phyloP scores from a whole-genome alignment of 1,140 invertebrate species.

The Arctopsyche grandis region DNA sequence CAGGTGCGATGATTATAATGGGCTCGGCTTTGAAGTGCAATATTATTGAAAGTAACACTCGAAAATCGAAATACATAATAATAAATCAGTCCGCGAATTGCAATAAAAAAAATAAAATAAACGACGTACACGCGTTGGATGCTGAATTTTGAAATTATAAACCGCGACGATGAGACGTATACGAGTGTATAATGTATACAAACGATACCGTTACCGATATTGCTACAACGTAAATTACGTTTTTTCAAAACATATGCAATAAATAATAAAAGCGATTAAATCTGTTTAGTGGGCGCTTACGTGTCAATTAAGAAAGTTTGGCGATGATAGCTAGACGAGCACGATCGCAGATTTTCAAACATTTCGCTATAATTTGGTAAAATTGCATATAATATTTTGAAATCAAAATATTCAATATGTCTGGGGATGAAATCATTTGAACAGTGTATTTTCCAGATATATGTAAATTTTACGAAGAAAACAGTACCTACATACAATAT shows the following conservation, averaged over 20 bases:
- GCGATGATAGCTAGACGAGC: background rate
- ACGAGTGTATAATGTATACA: constrained; percentile 15
- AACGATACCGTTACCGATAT: constrained; percentile 19
- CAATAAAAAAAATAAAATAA: background rate
- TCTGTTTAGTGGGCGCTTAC: background rate
- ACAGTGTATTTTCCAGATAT: no score
- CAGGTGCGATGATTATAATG: background rate
- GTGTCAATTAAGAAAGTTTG: constrained; percentile 10
- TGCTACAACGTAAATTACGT: constrained; percentile 1
- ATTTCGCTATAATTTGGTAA: no score
- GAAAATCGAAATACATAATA: background rate
- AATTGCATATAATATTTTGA: no score
- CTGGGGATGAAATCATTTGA: no score
- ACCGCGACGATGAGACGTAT: constrained; percentile 11
- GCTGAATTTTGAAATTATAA: background rate
- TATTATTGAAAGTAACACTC: background rate
- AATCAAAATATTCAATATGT: no score
- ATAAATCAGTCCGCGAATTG: background rate
- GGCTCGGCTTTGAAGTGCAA: background rate
- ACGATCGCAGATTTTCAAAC: no score
- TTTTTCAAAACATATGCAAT: constrained; percentile 7
- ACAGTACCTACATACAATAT: no score
- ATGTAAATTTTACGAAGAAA: no score
- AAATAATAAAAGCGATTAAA: constrained; percentile 8
- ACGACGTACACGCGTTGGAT: no score